Percentiles rank a stretch among this genome's conserved stretches.
Conservation (phyloP, 2,888 invertebrate genomes). For the Globia sparganii region DNA sequence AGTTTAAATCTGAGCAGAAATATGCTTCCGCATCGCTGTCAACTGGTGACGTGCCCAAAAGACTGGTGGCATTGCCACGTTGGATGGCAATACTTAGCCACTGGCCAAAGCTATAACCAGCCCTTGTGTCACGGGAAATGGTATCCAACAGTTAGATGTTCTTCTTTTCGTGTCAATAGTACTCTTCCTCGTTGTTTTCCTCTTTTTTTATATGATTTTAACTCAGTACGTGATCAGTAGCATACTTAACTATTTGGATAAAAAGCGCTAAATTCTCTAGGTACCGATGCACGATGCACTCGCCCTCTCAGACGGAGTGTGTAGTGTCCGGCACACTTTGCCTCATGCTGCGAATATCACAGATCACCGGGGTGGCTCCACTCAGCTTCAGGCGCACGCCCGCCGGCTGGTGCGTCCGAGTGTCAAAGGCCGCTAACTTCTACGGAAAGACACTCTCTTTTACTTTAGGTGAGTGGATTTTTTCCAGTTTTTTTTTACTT, state of each 20-base stretch:
- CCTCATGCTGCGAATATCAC: slow-evolving; percentile 65
- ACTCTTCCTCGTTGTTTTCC: no score
- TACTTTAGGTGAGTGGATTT: slow-evolving; percentile 63
- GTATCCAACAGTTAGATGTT: not conserved
- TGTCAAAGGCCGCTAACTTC: slow-evolving; percentile 51
- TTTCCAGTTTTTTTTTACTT: not conserved
- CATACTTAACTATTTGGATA: not conserved
- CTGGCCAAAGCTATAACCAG: no score
- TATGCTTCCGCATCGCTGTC: not conserved
- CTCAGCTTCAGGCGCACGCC: slow-evolving; percentile 58
- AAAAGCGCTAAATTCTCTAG: not conserved
- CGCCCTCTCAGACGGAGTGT: slow-evolving; percentile 44
- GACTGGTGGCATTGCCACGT: not conserved
- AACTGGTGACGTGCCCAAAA: not conserved
- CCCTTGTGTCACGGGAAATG: not conserved
- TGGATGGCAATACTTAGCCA: not conserved
- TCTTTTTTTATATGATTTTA: no score
- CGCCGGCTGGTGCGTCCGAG: slow-evolving; percentile 60
- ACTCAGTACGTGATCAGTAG: no score
- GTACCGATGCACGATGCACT: slow-evolving; percentile 19
- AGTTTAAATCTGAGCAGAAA: not conserved
- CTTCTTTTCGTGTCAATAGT: no score
- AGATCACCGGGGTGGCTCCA: slow-evolving; percentile 70
- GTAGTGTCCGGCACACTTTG: slow-evolving; percentile 64
- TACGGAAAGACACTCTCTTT: slow-evolving; percentile 63